phyloP scores from a whole-genome alignment of 2,113 vertebrate genomes.

The Piaya cayana region DNA sequence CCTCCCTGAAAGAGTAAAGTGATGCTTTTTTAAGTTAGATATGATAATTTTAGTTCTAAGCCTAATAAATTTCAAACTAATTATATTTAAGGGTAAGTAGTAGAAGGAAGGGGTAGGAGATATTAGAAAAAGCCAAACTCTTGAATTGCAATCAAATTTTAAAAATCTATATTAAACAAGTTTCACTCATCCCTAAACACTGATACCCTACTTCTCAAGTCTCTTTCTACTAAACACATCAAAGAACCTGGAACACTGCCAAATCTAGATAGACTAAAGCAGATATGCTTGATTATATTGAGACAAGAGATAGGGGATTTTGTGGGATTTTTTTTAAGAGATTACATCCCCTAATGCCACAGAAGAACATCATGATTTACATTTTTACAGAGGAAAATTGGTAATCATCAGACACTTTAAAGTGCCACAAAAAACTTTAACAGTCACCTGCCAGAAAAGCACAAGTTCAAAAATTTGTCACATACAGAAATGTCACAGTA shows the following conservation, averaged over 20 bases:
- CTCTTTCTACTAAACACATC: conserved; percentile 30
- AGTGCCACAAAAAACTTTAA: background rate
- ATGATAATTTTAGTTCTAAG: conserved; percentile 44
- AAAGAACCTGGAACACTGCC: conserved; percentile 41
- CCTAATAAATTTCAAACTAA: conserved; percentile 35
- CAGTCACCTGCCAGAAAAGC: background rate
- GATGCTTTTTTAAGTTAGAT: conserved; percentile 32
- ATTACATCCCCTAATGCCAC: conserved; percentile 25
- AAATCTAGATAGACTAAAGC: conserved; percentile 14
- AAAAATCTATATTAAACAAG: conserved; percentile 37
- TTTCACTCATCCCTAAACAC: conserved; percentile 6
- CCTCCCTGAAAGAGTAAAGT: background rate
- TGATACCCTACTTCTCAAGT: conserved; percentile 34
- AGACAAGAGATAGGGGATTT: conserved; percentile 44
- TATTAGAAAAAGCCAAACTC: background rate
- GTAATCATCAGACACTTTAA: background rate
- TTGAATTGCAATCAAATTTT: conserved; percentile 39
- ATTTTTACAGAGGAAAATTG: conserved; percentile 1
- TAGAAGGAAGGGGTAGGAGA: background rate
- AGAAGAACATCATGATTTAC: background rate
- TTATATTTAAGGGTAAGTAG: conserved; percentile 15
- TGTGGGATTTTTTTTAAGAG: conserved; percentile 16
- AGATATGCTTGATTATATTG: conserved; percentile 26
- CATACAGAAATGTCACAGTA: background rate
- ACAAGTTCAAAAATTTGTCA: background rate